Evolutionary conservation across 1,140 invertebrate species (phyloP).

Genomic region (Cydia amplana): DNA sequence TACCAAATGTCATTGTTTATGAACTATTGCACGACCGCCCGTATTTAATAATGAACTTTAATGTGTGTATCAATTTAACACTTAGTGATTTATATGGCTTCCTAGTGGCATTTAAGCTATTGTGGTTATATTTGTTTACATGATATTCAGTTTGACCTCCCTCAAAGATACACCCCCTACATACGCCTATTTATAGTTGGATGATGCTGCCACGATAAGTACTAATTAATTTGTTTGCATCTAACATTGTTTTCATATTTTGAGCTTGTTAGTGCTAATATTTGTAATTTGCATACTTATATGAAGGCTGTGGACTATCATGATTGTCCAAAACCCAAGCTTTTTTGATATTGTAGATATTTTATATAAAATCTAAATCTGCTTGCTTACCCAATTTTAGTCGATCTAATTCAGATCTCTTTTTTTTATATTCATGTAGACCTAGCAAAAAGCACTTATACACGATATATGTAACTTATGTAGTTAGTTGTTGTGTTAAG

Average conservation of each 20-base stretch:
- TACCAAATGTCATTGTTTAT: slow-evolving; percentile 2
- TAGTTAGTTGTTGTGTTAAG: too few relatives aligned
- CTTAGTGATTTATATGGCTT: neutral
- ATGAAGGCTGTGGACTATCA: slow-evolving; percentile 11
- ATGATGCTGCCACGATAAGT: neutral
- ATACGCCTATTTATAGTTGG: slow-evolving; percentile 7
- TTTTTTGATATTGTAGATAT: too few relatives aligned
- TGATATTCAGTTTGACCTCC: neutral
- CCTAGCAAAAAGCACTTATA: too few relatives aligned
- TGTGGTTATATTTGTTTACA: neutral
- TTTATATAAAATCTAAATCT: too few relatives aligned
- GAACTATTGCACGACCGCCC: neutral
- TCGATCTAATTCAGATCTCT: too few relatives aligned
- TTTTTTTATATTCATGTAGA: slow-evolving; percentile 48
- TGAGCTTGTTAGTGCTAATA: neutral
- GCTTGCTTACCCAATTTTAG: too few relatives aligned
- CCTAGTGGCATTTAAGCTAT: neutral
- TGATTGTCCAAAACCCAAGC: too few relatives aligned
- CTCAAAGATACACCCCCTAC: slow-evolving; percentile 13
- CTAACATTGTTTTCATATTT: slow-evolving; percentile 17
- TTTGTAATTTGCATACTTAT: neutral
- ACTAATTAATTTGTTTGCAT: slow-evolving; percentile 9
- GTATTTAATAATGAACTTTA: neutral
- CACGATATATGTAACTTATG: too few relatives aligned
- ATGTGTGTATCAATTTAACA: neutral